Evolutionary conservation across 2,797 vertebrate genomes (phyloP).

Genomic region (Eremophila alpestris): DNA sequence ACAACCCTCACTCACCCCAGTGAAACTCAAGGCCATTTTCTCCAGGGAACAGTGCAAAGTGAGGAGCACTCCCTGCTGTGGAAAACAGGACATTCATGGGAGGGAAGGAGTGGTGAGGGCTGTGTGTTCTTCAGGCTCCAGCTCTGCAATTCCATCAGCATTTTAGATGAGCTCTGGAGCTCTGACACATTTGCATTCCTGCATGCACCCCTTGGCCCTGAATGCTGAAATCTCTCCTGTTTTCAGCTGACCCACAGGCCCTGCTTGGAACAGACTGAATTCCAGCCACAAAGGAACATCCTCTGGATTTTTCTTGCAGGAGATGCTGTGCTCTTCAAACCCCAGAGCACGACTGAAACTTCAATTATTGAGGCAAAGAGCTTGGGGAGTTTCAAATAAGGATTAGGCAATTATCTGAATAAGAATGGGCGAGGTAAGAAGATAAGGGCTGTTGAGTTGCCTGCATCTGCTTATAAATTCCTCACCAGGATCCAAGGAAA

Average conservation of each 20-base stretch:
- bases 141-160: not conserved
- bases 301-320: not conserved
- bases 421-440: not conserved
- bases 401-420: constrained; percentile 8
- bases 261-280: not conserved
- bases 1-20: not conserved
- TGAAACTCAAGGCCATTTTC: not conserved
- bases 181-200: not conserved
- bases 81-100: not conserved
- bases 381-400: constrained; percentile 17
- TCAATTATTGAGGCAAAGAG: constrained; percentile 7
- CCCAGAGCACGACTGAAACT: not conserved
- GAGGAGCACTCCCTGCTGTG: not conserved
- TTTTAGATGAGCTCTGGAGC: not conserved
- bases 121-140: not conserved
- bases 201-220: not conserved
- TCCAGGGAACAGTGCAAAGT: not conserved
- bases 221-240: not conserved
- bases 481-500: not conserved
- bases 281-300: not conserved
- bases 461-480: not conserved
- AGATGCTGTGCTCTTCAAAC: not conserved
- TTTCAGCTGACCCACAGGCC: not conserved
- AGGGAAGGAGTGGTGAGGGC: not conserved
- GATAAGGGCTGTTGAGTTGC: not conserved